Base-by-base conservation (phyloP, 2,113 vertebrate genomes). In the Beaufortia kweichowensis region DNA sequence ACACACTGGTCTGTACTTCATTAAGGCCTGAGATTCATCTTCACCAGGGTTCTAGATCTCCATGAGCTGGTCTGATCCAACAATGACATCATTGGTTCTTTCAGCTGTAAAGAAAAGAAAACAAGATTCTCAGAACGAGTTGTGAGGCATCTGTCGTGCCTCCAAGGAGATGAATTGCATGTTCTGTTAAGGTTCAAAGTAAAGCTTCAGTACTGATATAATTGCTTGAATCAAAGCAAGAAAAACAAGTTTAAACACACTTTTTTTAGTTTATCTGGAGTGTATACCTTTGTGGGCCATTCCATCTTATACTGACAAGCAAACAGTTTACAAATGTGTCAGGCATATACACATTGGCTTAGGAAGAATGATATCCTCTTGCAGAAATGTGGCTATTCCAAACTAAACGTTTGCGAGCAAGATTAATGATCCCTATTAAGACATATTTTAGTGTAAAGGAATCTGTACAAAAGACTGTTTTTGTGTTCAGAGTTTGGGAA, bases 11-110 rank as follows among this genome's bases (percentile, higher is more conserved):
- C 57, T 74, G 31, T 6, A 56, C 78, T 50, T 73, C 74, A 84
- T 78, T 67, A n/a, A 65, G 41, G 65, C 57, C 81, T 83, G 61
- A 19, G 75, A 70, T 10, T 50, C 9, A 26, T 48, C n/a, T 72
- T 33, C 60, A 33, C 8, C 24, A 6, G 21, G 50, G 65, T 71
- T 66, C 82, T 94, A 99, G 92, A 99, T 97, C 92, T 99, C 96
- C 97, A 99, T 98, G 88, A 99, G 93, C 84, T 97, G 96, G 87
- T 98, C 96, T 1, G 87, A 95, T 84, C 96, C 96, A 87, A 99
- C 95, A 67, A 99, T 98, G 86, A 99, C 94, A 82, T 98, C 97
- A 59, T 98, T 98, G 82, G 93, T 91, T 85, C 94, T 94, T 90
- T 96, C 96, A 85, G 93, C 97, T 99, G 89, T 35, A 79, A 64